Base-by-base conservation (phyloP, 2,797 vertebrate species). In the Anas bernieri region DNA sequence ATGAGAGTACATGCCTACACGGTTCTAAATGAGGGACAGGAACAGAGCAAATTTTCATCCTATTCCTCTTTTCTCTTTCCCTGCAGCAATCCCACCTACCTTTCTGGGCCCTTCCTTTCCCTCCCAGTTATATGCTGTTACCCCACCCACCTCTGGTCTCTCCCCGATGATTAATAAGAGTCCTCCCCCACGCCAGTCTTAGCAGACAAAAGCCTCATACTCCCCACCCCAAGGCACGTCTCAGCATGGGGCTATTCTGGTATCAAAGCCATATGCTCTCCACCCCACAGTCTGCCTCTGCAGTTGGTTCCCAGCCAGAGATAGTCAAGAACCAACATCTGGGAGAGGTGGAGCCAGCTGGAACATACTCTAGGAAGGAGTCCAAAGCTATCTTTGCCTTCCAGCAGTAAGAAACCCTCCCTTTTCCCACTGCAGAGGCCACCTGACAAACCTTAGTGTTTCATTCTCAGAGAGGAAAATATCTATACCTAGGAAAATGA, bases 231-330 rank as follows among this genome's bases (percentile, higher is more conserved):
- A 94, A 95, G 95, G 96, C 94, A 96, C 93, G 88, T 95, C 88
- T 95, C 96, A 94, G 96, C 96, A 96, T 70, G 96, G 96, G 96
- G 95, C 93, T 95, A 97, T 79, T 95, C 88, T 91, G 92, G 88
- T 94, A 93, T 94, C 95, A 94, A 97, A 96, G 94, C 91, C 95
- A 95, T 79, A 69, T 68, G 89, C 81, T 94, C 88, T 96, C 92
- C 94, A 92, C 91, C 96, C 80, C 79, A 3, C 54, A 88, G 83
- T 93, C 93, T 94, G 90, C 93, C 95, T 96, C 89, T 93, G 88
- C 86, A 88, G 90, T 79, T 93, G 93, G 81, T 86, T 91, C 28
- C 52, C 17, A 41, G 94, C 90, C 96, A 97, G 86, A 93, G 81
- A 93, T 92, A 96, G 75, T 94, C 92, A 93, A 84, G 93, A 93